Conservation (phyloP, 2,113 vertebrate species). For the Malurus elegans region DNA sequence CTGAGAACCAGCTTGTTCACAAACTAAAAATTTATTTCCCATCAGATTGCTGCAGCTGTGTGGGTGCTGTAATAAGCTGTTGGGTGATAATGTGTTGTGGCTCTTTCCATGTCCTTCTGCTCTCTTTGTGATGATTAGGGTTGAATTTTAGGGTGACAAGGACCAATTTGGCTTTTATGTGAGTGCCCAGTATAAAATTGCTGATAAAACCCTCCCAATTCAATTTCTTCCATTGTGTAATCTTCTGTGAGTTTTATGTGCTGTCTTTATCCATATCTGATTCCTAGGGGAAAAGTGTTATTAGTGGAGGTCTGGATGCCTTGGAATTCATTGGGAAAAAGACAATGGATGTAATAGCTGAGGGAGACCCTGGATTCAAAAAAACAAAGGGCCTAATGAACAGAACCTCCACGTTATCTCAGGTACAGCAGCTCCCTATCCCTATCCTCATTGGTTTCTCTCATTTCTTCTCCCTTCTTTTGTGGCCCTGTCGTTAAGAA, state of each 20-base stretch:
- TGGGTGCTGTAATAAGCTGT: background rate
- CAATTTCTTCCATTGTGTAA: background rate
- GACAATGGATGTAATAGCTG: slow-evolving; percentile 98
- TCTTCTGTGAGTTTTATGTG: background rate
- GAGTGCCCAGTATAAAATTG: background rate
- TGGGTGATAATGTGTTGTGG: background rate
- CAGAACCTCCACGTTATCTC: slow-evolving; percentile 87
- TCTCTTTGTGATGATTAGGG: background rate
- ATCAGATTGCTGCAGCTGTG: background rate
- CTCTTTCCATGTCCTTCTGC: background rate
- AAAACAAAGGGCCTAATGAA: slow-evolving; percentile 92
- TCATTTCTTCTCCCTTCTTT: background rate
- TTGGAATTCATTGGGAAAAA: slow-evolving; percentile 99
- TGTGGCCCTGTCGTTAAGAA: background rate
- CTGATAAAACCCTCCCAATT: background rate
- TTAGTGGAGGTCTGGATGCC: slow-evolving; percentile 91
- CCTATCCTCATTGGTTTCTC: background rate
- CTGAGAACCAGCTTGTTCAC: background rate
- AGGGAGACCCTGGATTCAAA: slow-evolving; percentile 95
- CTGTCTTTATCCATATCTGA: background rate
- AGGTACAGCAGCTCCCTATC: slow-evolving; percentile 72
- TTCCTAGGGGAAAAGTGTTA: slow-evolving; percentile 87
- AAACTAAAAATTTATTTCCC: background rate
- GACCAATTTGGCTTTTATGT: background rate
- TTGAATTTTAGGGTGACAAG: background rate